These are phyloP conservation scores for Phaethornis superciliosus DNA, from an alignment of 2,113 vertebrate species.

Conservation along the genomic window DNA sequence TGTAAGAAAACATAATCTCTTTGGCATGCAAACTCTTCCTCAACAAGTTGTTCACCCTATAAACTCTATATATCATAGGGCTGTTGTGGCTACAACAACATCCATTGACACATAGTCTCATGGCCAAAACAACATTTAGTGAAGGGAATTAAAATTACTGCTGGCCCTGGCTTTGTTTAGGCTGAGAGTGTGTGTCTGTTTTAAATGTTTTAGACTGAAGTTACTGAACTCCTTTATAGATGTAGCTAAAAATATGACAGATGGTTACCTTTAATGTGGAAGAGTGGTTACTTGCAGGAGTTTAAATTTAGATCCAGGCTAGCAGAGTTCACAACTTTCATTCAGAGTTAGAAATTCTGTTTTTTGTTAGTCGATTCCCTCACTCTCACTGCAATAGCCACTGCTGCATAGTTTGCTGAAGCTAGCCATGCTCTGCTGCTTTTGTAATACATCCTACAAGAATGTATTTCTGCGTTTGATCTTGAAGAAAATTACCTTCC, in stretches of 20 bases:
- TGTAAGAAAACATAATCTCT: not conserved
- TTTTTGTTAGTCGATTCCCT: not conserved
- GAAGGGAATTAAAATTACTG: not conserved
- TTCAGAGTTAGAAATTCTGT: not conserved
- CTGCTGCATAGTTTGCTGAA: not conserved
- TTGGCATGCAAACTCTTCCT: not conserved
- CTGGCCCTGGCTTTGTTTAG: slow-evolving; percentile 17
- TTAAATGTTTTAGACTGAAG: not conserved
- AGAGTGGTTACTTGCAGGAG: not conserved
- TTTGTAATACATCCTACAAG: not conserved
- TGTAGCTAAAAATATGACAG: not conserved
- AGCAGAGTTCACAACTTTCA: not conserved
- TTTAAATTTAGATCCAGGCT: not conserved
- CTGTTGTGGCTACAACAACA: not conserved
- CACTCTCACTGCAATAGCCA: not conserved
- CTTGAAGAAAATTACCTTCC: not conserved
- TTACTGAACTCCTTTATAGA: not conserved
- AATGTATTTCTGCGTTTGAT: not conserved
- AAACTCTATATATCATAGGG: not conserved
- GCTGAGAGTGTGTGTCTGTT: not conserved
- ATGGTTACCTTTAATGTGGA: not conserved
- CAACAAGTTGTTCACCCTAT: not conserved
- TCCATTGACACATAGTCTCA: not conserved
- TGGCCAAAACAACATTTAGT: not conserved
- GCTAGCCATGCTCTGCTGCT: not conserved